Base-by-base conservation (phyloP, 2,888 invertebrate species). In the Altica lythri region DNA sequence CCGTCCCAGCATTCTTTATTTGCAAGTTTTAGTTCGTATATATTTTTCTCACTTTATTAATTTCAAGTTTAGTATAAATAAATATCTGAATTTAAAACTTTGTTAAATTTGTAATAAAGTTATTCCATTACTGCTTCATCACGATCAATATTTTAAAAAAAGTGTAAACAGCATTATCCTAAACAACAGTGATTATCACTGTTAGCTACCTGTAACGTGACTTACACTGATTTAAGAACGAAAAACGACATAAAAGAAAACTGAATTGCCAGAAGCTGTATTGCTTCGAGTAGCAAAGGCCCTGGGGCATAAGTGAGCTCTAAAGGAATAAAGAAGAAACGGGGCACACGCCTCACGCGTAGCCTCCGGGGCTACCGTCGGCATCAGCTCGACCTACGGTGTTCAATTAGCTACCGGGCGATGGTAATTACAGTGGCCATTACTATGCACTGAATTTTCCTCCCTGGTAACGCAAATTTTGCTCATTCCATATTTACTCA, bases 271-370 rank as follows among this genome's bases (percentile, higher is more conserved):
- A 14, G 40, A 25, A 40, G 40, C 40, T 25, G 40, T 25, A 16
- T 40, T 25, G 40, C 40, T 40, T 40, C 38, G 38, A 38, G 38
- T 38, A 38, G 38, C 13, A 12, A 12, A 48, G 37, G 30, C 37
- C 40, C 38, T 16, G 17, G 45, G 45, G 45, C 52, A 16, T 14
- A 34, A 50, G 34, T 35, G 46, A 48, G 40, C 34, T 30, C 5
- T 6, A 32, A 16, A 27, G 12, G 13, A 32, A 49, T 40, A 30
- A 32, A 18, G 48, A 40, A 32, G 30, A 29, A 57, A 38, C 48
- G 49, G 49, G 60, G 60, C 60, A 60, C 60, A 60, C 55, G 60
- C 60, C 53, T 55, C 60, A 60, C 60, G 60, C 57, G 44, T 51
- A 10, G 60, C 60, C 57, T 47, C 22, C 30, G 54, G 60, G 55